Percentiles rank a stretch among this genome's conserved stretches.
phyloP scores from a whole-genome alignment of 2,797 vertebrate species.

The Acanthiza pusilla region DNA sequence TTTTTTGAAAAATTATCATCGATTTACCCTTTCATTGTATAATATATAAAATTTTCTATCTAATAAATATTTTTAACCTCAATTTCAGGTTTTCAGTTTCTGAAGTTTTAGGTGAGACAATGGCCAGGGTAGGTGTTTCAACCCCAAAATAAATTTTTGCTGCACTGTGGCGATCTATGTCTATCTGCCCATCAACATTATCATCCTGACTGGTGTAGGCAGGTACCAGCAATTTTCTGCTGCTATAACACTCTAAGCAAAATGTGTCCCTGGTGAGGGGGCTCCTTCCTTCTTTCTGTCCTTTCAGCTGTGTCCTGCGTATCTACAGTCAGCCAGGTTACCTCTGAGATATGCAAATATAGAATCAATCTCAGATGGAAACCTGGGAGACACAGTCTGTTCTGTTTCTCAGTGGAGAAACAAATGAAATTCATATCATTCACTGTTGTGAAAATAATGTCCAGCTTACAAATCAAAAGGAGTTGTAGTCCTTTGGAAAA shows the following conservation, averaged over 20 bases:
- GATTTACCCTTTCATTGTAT: not conserved
- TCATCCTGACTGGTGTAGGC: not conserved
- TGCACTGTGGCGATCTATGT: not conserved
- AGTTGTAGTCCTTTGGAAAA: not conserved
- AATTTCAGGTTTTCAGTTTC: not conserved
- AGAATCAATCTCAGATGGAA: not conserved
- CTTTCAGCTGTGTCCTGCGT: not conserved
- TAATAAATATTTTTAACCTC: not conserved
- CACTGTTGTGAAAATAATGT: not conserved
- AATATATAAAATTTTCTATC: not conserved
- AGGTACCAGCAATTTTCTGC: not conserved
- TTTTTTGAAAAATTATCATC: not conserved
- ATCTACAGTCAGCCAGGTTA: not conserved
- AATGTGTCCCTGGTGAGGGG: not conserved
- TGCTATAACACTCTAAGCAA: not conserved
- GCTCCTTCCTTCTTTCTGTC: not conserved
- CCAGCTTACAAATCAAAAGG: not conserved
- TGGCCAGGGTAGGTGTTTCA: not conserved
- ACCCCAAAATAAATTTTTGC: not conserved
- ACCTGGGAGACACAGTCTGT: not conserved
- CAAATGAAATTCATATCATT: not conserved
- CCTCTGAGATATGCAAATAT: not conserved
- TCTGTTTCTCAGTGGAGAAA: not conserved
- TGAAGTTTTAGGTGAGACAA: not conserved
- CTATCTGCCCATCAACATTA: not conserved